Percentiles rank a stretch among this genome's conserved stretches.
These are phyloP conservation scores for Macropodus opercularis DNA, from an alignment of 2,797 vertebrate genomes.

Conservation along the genomic window DNA sequence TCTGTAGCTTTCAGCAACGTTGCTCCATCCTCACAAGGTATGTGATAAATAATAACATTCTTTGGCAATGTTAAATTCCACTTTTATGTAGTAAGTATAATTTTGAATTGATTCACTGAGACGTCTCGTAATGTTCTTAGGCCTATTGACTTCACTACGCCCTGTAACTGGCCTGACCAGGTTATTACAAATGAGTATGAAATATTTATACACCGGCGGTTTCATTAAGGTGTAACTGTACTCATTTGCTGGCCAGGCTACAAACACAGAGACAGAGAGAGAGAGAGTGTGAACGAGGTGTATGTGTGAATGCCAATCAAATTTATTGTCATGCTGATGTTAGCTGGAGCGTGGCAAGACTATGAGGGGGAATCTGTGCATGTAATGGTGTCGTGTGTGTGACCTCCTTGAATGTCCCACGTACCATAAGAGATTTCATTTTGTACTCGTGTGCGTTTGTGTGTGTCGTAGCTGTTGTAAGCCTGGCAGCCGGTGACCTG, in stretches of 20 bases:
- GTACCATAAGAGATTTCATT: constrained; percentile 67
- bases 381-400: constrained; percentile 80
- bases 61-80: neutral
- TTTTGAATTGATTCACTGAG: constrained; percentile 23
- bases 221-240: constrained; percentile 66
- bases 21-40: constrained; percentile 79
- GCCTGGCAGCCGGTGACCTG: constrained; percentile 75
- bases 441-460: constrained; percentile 45
- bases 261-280: constrained; percentile 59
- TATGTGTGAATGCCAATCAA: constrained; percentile 73
- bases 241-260: constrained; percentile 71
- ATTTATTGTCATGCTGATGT: constrained; percentile 69
- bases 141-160: constrained; percentile 21
- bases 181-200: constrained; percentile 70
- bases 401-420: constrained; percentile 71
- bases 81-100: neutral
- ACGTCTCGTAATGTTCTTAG: constrained; percentile 24
- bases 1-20: constrained; percentile 75
- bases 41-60: constrained; percentile 5
- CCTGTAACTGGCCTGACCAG: constrained; percentile 41
- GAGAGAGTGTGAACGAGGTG: constrained; percentile 20
- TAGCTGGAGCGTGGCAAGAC: constrained; percentile 54
- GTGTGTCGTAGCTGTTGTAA: constrained; percentile 45
- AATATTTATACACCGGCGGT: constrained; percentile 67
- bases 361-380: constrained; percentile 70